Percentiles rank a stretch among this genome's conserved stretches.
These are phyloP conservation scores for Drosophila flavopinicola DNA, from an alignment of 2,888 invertebrate genomes.

Conservation along the genomic window DNA sequence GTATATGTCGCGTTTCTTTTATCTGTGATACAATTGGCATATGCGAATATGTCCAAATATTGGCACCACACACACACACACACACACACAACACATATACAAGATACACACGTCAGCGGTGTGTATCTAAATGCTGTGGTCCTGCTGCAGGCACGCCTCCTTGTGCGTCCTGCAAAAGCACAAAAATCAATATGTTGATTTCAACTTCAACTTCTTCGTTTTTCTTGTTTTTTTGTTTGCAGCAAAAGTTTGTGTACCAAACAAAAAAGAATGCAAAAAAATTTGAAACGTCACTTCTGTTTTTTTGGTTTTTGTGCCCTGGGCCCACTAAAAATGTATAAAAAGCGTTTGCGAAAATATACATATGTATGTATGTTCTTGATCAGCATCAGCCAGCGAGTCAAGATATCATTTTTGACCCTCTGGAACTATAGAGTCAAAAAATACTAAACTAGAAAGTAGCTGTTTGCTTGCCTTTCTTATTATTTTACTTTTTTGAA, in stretches of 20 bases:
- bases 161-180: slow-evolving; percentile 43
- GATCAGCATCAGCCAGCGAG: too few relatives aligned
- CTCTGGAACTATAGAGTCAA: too few relatives aligned
- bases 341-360: too few relatives aligned
- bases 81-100: slow-evolving; percentile 56
- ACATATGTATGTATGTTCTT: too few relatives aligned
- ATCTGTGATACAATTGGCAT: slow-evolving; percentile 52
- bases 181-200: slow-evolving; percentile 78
- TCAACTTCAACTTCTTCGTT: too few relatives aligned
- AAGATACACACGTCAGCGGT: slow-evolving; percentile 76
- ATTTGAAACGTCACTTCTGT: slow-evolving; percentile 26
- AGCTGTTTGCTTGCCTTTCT: too few relatives aligned
- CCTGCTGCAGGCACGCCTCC: slow-evolving; percentile 44
- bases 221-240: slow-evolving; percentile 19
- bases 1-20: slow-evolving; percentile 36
- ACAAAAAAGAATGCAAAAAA: slow-evolving; percentile 8
- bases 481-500: too few relatives aligned
- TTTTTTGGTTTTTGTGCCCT: slow-evolving; percentile 30
- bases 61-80: slow-evolving; percentile 14
- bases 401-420: too few relatives aligned
- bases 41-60: slow-evolving; percentile 31
- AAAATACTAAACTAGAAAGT: too few relatives aligned
- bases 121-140: slow-evolving; percentile 60
- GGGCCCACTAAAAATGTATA: not conserved
- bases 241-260: slow-evolving; percentile 39